phyloP scores from a whole-genome alignment of 1,140 invertebrate genomes.

The Oncopodura yosiiana region DNA sequence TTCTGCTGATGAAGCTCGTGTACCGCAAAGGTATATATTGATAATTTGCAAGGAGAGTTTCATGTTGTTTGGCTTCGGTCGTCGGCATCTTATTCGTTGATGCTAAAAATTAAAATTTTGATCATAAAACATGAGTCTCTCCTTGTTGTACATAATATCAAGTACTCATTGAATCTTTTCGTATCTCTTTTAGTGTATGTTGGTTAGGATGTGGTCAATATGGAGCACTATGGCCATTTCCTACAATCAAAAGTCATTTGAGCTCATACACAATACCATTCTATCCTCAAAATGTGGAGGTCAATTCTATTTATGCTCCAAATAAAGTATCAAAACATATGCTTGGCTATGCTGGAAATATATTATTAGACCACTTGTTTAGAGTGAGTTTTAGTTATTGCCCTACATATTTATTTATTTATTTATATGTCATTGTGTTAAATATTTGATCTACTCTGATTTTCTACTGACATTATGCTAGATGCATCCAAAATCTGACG shows the following conservation, averaged over 20 bases:
- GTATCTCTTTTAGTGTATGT: not conserved
- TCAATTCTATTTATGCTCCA: conserved; percentile 25
- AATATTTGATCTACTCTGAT: conserved; percentile 1
- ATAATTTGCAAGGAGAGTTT: too few relatives aligned
- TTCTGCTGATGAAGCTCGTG: conserved; percentile 11
- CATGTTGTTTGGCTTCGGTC: conserved; percentile 28
- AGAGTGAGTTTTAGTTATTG: conserved; percentile 12
- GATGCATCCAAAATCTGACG: conserved; percentile 35
- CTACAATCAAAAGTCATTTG: conserved; percentile 18
- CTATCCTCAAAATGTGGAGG: conserved; percentile 33
- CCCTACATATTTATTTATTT: not conserved
- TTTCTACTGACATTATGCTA: too few relatives aligned
- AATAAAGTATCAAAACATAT: conserved; percentile 29
- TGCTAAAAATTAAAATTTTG: too few relatives aligned
- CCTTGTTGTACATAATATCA: not conserved
- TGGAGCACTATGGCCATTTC: conserved; percentile 28
- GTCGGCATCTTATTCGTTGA: not conserved
- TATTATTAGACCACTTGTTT: conserved; percentile 31
- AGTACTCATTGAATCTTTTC: not conserved
- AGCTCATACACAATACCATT: conserved; percentile 14
- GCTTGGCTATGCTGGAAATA: conserved; percentile 34
- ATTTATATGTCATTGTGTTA: not conserved
- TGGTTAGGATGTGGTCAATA: conserved; percentile 7
- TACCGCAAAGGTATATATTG: too few relatives aligned
- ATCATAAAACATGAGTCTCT: not conserved